Evolutionary conservation across 2,888 invertebrate species (phyloP), one percentile per base, ranked within the genome.

Genomic region (Aricia artaxerxes): DNA sequence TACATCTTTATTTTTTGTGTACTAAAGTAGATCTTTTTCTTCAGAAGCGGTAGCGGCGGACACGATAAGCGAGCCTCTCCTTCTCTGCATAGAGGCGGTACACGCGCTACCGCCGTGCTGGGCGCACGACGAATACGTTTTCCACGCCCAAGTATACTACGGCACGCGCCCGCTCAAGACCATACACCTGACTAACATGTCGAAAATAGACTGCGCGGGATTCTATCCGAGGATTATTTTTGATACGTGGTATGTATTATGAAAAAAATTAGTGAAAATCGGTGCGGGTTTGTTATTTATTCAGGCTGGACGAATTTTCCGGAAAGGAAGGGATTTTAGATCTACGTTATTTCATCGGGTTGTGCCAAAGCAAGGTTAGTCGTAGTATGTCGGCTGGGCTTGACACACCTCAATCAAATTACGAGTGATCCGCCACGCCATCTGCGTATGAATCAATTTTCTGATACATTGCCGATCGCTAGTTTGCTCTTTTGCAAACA

Each of bases 91-190:
- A 72, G 98, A 97, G 82, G 97, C 97, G 53, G 94, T 98, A 1
- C 98, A 98, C 90, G 95, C 98, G 80, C 94, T 98, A 24, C 96
- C 97, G 5, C 94, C 95, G 1, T 95, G 96, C 79, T 98, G 98
- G 98, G 96, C 95, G 82, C 97, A 97, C 89, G 97, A 98, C 85
- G 97, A 98, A 86, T 99, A 97, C 87, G 95, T 97, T 82, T 95
- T 99, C 80, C 97, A 97, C 79, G 97, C 97, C 35, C 98, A 98
- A 89, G 96, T 99, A 81, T 98, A 97, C 89, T 97, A 99, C 90
- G 99, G 99, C 9, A 98, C 98, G 0, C 95, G 97, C 53, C 96
- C 97, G 49, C 85, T 96, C 49, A 95, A 97, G 80, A 96, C 97
- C 0, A 94, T 96, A 80, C 96, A 97, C 5, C 95, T 97, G 40